phyloP scores from a whole-genome alignment of 2,797 vertebrate species.

The Liparis tanakae region DNA sequence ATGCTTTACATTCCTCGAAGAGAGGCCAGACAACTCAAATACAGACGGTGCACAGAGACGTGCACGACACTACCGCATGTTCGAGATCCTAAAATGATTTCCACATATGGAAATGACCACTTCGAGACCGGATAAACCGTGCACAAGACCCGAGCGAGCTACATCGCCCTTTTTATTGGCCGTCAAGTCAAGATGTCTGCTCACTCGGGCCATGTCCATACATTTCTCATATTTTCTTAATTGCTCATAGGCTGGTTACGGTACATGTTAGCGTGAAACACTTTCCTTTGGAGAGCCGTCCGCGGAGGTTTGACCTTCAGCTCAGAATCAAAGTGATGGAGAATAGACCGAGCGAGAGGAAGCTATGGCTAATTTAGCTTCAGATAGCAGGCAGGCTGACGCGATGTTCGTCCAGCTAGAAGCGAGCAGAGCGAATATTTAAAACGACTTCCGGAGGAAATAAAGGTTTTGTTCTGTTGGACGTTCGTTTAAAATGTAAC shows the following conservation, averaged over 20 bases:
- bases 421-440: constrained; percentile 13
- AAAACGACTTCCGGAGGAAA: constrained; percentile 58
- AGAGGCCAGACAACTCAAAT: constrained; percentile 19
- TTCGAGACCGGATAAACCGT: constrained; percentile 35
- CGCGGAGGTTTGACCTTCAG: constrained; percentile 67
- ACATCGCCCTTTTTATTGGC: constrained; percentile 63
- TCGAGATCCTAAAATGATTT: neutral
- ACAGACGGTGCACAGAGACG: neutral
- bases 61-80: neutral
- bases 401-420: constrained; percentile 12
- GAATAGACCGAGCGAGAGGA: constrained; percentile 51
- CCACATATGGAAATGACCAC: rapidly evolving
- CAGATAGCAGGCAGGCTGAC: constrained; percentile 53
- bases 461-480: neutral
- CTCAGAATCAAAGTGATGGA: constrained; percentile 62
- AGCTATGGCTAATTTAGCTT: constrained; percentile 37
- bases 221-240: constrained; percentile 41
- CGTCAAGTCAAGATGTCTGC: constrained; percentile 83
- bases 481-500: neutral
- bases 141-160: constrained; percentile 37
- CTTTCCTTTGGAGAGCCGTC: neutral
- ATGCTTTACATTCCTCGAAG: constrained; percentile 59
- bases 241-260: neutral
- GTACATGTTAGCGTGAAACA: neutral
- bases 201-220: constrained; percentile 69